Conservation (phyloP, 2,113 vertebrate genomes). For the Oenanthe melanoleuca region DNA sequence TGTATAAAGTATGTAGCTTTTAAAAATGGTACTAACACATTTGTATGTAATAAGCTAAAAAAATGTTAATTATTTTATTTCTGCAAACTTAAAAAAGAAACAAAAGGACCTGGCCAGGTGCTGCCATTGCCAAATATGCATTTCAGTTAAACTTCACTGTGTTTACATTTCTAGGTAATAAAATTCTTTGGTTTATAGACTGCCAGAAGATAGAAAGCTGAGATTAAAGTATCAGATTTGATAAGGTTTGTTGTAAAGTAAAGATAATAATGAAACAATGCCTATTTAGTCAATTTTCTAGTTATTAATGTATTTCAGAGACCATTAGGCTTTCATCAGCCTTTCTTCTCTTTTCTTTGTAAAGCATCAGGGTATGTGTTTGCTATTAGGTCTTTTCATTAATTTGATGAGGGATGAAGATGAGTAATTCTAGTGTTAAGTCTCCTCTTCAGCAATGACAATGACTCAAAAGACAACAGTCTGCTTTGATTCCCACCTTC, state of each 20-base stretch:
- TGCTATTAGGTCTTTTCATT: background rate
- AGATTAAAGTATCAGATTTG: conserved; percentile 21
- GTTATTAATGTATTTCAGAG: background rate
- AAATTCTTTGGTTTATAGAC: conserved; percentile 46
- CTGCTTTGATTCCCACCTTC: background rate
- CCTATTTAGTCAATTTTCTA: background rate
- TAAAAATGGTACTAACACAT: background rate
- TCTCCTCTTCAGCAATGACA: background rate
- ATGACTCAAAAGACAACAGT: background rate
- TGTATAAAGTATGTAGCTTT: background rate
- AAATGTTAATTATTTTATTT: background rate
- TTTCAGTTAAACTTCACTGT: conserved; percentile 24
- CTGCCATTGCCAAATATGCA: background rate
- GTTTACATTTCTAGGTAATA: conserved; percentile 51
- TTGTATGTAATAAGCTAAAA: background rate
- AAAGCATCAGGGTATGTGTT: background rate
- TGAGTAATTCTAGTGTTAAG: background rate
- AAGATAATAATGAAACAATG: background rate
- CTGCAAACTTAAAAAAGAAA: background rate
- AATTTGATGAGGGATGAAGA: background rate
- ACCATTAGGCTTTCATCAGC: background rate
- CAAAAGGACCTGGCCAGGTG: background rate
- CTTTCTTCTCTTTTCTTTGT: background rate
- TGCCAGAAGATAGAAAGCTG: conserved; percentile 8
- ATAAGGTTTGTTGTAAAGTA: background rate